Conservation (phyloP, 2,797 vertebrate genomes). For the Manis pentadactyla region DNA sequence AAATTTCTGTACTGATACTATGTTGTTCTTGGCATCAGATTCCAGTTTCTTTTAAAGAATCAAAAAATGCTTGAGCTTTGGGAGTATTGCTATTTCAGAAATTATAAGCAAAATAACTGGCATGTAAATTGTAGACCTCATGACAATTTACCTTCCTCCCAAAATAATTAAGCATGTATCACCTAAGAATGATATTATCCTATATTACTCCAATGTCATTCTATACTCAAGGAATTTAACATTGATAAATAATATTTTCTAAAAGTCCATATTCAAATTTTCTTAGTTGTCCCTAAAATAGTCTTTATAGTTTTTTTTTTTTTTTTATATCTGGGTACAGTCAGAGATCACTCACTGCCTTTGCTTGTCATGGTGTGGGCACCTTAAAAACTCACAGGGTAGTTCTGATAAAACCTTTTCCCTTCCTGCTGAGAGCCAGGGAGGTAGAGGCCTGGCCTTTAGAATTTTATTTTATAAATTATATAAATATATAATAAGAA, state of each 20-base stretch:
- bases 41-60: conserved; percentile 43
- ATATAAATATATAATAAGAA: background rate
- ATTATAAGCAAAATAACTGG: background rate
- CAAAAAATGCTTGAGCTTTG: background rate
- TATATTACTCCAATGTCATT: background rate
- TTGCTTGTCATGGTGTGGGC: background rate
- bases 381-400: background rate
- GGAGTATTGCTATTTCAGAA: background rate
- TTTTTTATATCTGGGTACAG: background rate
- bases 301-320: background rate
- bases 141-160: background rate
- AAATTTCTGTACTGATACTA: background rate
- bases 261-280: conserved; percentile 24
- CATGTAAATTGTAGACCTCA: background rate
- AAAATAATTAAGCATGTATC: background rate
- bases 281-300: background rate
- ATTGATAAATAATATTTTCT: conserved; percentile 10
- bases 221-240: background rate
- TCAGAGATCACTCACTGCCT: background rate
- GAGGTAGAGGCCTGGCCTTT: background rate
- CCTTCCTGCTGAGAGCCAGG: background rate
- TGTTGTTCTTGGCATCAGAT: conserved; percentile 21
- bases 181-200: background rate
- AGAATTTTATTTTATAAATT: background rate
- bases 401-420: background rate